Percentiles rank a stretch among this genome's conserved stretches.
These are phyloP conservation scores for Hesperia comma DNA, from an alignment of 2,888 invertebrate genomes.

Conservation along the genomic window DNA sequence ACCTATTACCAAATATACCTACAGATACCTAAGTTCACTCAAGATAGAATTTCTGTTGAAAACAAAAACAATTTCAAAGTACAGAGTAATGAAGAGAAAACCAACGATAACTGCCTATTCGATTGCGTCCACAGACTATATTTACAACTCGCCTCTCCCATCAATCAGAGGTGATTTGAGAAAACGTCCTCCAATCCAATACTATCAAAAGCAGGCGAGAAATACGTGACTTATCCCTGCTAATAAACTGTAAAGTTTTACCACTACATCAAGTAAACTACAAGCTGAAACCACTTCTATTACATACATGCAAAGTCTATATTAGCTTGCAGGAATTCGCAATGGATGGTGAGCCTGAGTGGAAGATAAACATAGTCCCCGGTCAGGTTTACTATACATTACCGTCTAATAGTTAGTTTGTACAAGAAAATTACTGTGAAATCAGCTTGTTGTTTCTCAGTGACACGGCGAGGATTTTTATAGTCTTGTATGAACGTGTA, in stretches of 20 bases:
- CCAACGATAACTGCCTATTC: conserved; percentile 12
- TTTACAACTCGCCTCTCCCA: conserved; percentile 40
- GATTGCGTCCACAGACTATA: conserved; percentile 23
- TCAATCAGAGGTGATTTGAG: conserved; percentile 57
- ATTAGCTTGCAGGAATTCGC: background rate
- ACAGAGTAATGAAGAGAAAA: conserved; percentile 23
- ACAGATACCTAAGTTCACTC: no score
- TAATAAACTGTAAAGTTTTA: conserved; percentile 34
- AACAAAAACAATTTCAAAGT: background rate
- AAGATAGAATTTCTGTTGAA: background rate
- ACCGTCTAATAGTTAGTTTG: conserved; percentile 61
- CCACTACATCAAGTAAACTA: background rate
- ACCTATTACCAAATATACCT: no score
- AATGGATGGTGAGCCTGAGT: conserved; percentile 4
- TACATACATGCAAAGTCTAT: background rate
- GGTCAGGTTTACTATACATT: conserved; percentile 43
- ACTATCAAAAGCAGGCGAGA: conserved; percentile 50
- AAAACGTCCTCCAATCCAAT: conserved; percentile 52
- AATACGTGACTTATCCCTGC: conserved; percentile 56
- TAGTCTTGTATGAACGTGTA: conserved; percentile 9
- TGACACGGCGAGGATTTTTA: conserved; percentile 31
- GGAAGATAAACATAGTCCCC: conserved; percentile 29
- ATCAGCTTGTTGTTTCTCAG: conserved; percentile 22
- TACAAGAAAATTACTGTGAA: conserved; percentile 60
- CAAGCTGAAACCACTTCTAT: conserved; percentile 26